Percentiles rank a stretch among this genome's conserved stretches.
Conservation (phyloP, 2,797 vertebrate genomes). For the Alca torda region DNA sequence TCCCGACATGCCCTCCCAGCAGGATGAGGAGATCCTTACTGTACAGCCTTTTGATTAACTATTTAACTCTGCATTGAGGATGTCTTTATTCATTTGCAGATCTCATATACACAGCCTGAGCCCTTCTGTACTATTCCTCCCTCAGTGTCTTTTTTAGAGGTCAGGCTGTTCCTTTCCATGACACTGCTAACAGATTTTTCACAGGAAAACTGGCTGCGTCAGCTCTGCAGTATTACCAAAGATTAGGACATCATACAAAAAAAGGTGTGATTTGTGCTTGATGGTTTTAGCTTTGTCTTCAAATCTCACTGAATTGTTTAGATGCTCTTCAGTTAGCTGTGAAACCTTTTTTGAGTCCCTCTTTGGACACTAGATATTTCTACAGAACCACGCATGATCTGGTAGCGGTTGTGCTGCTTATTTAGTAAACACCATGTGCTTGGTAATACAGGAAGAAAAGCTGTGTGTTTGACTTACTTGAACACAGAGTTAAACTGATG, state of each 20-base stretch:
- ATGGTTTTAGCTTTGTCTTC: not conserved
- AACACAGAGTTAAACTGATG: not conserved
- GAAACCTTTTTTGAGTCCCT: not conserved
- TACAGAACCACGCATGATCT: not conserved
- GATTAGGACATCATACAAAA: not conserved
- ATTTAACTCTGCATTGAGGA: not conserved
- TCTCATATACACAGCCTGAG: not conserved
- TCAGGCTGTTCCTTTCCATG: not conserved
- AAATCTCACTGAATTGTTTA: not conserved
- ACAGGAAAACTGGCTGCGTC: not conserved
- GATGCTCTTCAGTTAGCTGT: not conserved
- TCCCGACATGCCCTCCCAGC: rapidly evolving
- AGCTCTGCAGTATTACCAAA: not conserved
- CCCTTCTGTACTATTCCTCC: not conserved
- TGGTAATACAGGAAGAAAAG: not conserved
- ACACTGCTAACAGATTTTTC: not conserved
- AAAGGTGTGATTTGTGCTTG: not conserved
- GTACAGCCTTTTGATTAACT: not conserved
- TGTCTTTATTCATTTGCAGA: not conserved
- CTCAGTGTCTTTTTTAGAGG: not conserved
- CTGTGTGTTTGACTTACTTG: not conserved
- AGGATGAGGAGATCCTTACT: not conserved
- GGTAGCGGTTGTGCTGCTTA: not conserved
- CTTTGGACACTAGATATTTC: not conserved
- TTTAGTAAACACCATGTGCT: not conserved